Evolutionary conservation across 2,888 invertebrate genomes (phyloP), one percentile per base, ranked within the genome.

Genomic region (Macrophya annulata): DNA sequence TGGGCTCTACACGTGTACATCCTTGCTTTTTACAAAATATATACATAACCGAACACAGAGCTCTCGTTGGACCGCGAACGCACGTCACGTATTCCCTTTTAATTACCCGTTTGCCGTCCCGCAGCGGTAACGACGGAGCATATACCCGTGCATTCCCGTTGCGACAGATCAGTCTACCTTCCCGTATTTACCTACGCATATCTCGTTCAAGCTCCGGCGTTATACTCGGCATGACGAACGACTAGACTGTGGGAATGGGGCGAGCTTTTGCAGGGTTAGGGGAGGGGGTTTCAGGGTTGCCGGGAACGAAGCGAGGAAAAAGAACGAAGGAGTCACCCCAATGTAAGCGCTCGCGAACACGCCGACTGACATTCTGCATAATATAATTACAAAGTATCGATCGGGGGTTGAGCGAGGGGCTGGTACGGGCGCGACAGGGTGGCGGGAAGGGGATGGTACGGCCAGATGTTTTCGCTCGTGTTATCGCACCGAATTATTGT

Each of bases 351-450:
- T 40, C 55, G 85, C 77, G 85, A 85, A 82, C 85, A 79, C 81
- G 85, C 71, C 85, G 85, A 85, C 84, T 85, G 85, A 85, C 86
- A 86, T 84, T 89, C 87, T 85, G 89, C 90, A 90, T 90, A 90
- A 90, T 90, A 89, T 87, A 89, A 90, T 90, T 90, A 90, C 88
- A 84, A 88, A 88, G 88, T 89, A 90, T 90, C 89, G 90, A 90
- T 89, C 88, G 84, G 71, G 81, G 71, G n/a, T 43, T 21, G 82
- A 84, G 76, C 72, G 21, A 84, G 74, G 84, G 62, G 74, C 43
- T 62, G 84, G 62, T 68, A 37, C 5, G 17, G 68, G 37, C 17
- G 62, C 55, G 55, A 55, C 76, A 77, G 45, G 85, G 79, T 51
- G 81, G 71, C n/a, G 77, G 45, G 65, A 77, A 17, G 10, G 59